Percentiles rank a stretch among this genome's conserved stretches.
These are phyloP conservation scores for Hirudo medicinalis DNA, from an alignment of 1,140 invertebrate species.

Conservation along the genomic window DNA sequence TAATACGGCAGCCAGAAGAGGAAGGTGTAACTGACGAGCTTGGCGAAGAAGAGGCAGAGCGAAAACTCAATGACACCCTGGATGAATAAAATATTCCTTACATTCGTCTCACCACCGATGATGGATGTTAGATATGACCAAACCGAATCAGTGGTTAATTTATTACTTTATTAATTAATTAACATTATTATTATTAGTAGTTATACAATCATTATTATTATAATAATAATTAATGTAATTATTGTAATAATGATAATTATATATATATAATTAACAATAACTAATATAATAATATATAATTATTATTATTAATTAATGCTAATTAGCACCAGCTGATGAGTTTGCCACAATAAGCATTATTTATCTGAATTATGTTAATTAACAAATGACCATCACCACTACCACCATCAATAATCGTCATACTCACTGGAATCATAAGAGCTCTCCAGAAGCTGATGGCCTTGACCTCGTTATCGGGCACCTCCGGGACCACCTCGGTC, in stretches of 20 bases:
- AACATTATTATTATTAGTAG: too few relatives aligned
- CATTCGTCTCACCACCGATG: background rate
- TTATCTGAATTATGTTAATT: background rate
- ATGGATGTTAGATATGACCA: background rate
- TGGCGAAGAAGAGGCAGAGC: conserved; percentile 86
- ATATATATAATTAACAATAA: too few relatives aligned
- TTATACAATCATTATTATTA: too few relatives aligned
- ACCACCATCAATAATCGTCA: background rate
- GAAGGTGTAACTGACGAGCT: conserved; percentile 91
- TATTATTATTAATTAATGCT: too few relatives aligned
- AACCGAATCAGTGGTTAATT: too few relatives aligned
- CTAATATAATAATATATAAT: too few relatives aligned
- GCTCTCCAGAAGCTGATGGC: conserved; percentile 67
- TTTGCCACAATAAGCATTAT: too few relatives aligned
- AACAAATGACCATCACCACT: background rate
- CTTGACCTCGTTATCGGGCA: conserved; percentile 26
- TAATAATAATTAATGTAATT: too few relatives aligned
- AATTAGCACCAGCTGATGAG: too few relatives aligned
- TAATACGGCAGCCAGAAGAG: conserved; percentile 88
- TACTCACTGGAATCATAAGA: conserved; percentile 58
- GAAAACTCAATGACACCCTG: conserved; percentile 86
- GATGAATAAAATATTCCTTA: conserved; percentile 32
- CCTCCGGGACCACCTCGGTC: too few relatives aligned
- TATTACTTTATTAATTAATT: too few relatives aligned
- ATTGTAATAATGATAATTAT: too few relatives aligned